phyloP scores from a whole-genome alignment of 2,797 vertebrate species.

The Crypturellus tataupa region DNA sequence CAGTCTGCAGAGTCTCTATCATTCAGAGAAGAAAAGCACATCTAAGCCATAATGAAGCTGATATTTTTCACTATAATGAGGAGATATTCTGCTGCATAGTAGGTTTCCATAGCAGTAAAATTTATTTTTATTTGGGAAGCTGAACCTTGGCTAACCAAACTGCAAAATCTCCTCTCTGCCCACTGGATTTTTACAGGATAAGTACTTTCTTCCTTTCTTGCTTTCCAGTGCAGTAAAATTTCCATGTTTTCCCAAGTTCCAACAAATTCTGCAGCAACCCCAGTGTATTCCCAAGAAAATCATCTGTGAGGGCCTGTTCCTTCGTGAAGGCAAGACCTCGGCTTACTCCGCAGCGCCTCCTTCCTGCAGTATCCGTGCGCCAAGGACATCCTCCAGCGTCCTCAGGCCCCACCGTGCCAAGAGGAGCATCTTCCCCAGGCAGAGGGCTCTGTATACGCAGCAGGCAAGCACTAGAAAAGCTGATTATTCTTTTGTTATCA shows the following conservation, averaged over 20 bases:
- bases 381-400: background rate
- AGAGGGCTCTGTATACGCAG: background rate
- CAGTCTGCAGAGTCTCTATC: background rate
- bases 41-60: background rate
- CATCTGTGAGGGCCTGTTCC: background rate
- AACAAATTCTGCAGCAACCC: background rate
- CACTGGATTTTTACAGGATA: background rate
- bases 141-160: background rate
- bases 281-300: background rate
- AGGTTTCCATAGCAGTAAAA: background rate
- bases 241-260: background rate
- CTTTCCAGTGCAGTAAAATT: background rate
- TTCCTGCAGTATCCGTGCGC: rapidly evolving
- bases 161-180: background rate
- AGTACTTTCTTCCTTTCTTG: background rate
- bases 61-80: conserved; percentile 26
- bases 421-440: background rate
- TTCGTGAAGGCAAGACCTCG: background rate
- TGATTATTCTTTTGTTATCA: background rate
- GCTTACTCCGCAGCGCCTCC: background rate
- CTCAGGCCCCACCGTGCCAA: background rate
- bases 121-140: conserved; percentile 10
- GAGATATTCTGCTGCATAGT: background rate
- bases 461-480: background rate
- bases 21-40: background rate